Conservation (phyloP, 64 coral and sea anemone species). For the Trachythela sp. region DNA sequence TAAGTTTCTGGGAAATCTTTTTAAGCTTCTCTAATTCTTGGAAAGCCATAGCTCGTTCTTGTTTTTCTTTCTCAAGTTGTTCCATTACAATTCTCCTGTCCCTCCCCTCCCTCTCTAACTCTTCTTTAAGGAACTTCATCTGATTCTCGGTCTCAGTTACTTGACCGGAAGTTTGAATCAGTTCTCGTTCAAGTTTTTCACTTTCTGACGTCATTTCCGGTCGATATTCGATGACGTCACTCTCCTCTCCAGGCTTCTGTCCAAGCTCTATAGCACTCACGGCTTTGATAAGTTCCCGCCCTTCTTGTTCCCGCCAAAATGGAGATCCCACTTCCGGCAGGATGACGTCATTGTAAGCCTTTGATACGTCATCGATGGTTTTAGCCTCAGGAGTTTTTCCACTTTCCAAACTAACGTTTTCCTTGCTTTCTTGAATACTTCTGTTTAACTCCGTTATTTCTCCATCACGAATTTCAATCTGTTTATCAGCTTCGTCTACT, state of each 20-base stretch:
- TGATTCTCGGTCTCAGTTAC: not conserved
- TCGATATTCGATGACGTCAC: not conserved
- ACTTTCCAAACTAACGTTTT: not conserved
- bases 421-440: not conserved
- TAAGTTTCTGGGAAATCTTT: not conserved
- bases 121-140: not conserved
- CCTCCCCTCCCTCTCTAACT: not conserved
- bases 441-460: not conserved
- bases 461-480: not conserved
- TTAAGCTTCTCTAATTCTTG: not conserved
- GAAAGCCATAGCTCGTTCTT: not conserved
- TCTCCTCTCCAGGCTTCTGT: not conserved
- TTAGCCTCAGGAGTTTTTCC: not conserved
- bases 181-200: slow-evolving; percentile 12
- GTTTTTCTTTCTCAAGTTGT: not conserved
- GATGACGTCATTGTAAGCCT: not conserved
- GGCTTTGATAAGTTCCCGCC: not conserved
- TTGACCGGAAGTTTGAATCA: not conserved
- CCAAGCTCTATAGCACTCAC: not conserved
- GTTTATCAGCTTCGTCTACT: not conserved
- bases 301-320: not conserved
- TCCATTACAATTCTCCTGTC: not conserved
- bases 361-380: not conserved
- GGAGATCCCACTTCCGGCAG: no score
- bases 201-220: not conserved